phyloP scores from a whole-genome alignment of 2,113 vertebrate species.

The Symphodus melops region DNA sequence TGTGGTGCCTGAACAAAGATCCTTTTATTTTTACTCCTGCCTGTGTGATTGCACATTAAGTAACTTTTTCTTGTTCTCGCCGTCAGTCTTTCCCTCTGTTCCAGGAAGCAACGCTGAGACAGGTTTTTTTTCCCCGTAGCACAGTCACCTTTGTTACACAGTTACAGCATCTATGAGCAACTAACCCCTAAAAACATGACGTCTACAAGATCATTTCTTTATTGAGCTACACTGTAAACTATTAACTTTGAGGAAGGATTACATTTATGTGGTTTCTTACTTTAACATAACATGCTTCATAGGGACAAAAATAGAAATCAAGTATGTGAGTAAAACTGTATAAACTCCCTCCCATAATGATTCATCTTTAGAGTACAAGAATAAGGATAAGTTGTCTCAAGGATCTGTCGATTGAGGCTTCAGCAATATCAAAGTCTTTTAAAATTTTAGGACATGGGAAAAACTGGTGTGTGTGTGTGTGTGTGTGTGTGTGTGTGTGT shows the following conservation, averaged over 20 bases:
- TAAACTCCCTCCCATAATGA: no score
- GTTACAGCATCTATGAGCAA: neutral
- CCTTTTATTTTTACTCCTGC: neutral
- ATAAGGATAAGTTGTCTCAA: no score
- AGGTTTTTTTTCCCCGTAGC: constrained; percentile 18
- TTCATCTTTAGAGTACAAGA: no score
- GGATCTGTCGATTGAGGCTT: no score
- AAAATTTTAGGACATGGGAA: no score
- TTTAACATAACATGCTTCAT: no score
- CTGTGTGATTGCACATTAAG: neutral
- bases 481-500: no score
- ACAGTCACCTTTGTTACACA: neutral
- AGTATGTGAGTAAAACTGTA: neutral
- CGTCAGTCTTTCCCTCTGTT: constrained; percentile 22
- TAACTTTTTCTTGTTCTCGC: neutral
- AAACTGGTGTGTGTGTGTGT: no score
- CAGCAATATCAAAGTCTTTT: no score
- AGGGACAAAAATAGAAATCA: neutral
- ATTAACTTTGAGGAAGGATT: no score
- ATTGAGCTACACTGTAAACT: constrained; percentile 8
- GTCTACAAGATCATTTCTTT: neutral
- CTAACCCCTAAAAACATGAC: constrained; percentile 20
- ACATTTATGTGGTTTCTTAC: no score
- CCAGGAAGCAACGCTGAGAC: constrained; percentile 49
- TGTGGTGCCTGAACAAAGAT: neutral